Base-by-base conservation (phyloP, 2,113 vertebrate species). In the Polypterus senegalus region DNA sequence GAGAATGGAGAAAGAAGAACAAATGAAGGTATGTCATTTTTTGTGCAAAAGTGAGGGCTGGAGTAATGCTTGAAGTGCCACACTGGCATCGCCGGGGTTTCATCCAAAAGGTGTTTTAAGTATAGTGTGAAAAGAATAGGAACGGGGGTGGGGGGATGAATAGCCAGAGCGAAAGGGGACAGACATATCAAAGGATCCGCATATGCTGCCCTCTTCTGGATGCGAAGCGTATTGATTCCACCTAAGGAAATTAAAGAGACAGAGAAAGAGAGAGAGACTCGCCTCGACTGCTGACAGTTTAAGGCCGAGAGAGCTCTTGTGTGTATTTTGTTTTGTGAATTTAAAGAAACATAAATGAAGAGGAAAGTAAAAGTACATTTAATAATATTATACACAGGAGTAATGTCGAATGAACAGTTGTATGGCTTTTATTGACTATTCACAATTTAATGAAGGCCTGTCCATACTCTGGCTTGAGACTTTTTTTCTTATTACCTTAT, bases 11-110 rank as follows among this genome's bases (percentile, higher is more conserved):
- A 71, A 49, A 77, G 78, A 74, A 75, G 71, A 75, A 72, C 77
- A 69, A 76, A 82, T 80, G 81, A 82, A 62, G 83, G 86, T 88
- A 84, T 69, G 7, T 8, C 10, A 8, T 52, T 52, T 10, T 52
- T 52, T 10, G 7, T 52, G 51, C 10, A 52, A 8, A 8, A 52
- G 51, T 52, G 10, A 10, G 51, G 7, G 10, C 10, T 52, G 10
- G 6, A 6, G 9, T 52, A 10, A 52, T 10, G 3, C 7, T 4
- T 10, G 27, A 27, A 27, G 27, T 52, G 7, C 51, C 7, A 4
- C 7, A 52, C 51, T 10, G 7, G 7, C 10, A 10, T 8, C 3
- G 3, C 4, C 7, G 10, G 82, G 84, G 68, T 69, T 65, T 62
- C 65, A 65, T 55, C 6, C 5, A 55, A 5, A 8, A 54, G 54